These are phyloP conservation scores for Eledona agricola DNA, from an alignment of 2,888 invertebrate species.

Conservation along the genomic window DNA sequence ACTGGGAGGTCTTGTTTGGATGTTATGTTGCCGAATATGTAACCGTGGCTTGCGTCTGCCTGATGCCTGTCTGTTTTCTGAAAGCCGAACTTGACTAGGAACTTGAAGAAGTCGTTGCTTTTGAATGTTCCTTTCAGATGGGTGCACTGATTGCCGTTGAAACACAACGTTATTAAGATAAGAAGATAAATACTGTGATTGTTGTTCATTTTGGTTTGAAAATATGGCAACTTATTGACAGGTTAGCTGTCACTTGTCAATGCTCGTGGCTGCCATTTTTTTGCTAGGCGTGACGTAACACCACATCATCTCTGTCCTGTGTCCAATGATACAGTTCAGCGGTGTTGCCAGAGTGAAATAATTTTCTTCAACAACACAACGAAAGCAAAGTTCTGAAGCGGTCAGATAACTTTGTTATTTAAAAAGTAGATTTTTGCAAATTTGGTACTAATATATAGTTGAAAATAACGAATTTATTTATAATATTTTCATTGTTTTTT, in stretches of 20 bases:
- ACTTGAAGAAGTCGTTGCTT: slow-evolving; percentile 83
- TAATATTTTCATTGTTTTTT: too few species aligned
- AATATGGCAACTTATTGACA: slow-evolving; percentile 23
- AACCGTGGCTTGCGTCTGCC: slow-evolving; percentile 88
- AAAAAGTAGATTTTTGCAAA: too few species aligned
- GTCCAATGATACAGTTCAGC: too few species aligned
- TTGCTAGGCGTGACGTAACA: neutral
- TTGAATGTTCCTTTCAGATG: slow-evolving; percentile 73
- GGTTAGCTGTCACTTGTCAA: slow-evolving; percentile 17
- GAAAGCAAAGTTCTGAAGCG: too few species aligned
- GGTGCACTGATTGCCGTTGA: slow-evolving; percentile 55
- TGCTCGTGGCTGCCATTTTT: slow-evolving; percentile 1
- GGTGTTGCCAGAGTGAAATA: too few species aligned
- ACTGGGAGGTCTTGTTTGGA: slow-evolving; percentile 71
- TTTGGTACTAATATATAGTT: too few species aligned
- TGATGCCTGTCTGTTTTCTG: slow-evolving; percentile 92
- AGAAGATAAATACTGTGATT: slow-evolving; percentile 43
- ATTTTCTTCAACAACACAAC: too few species aligned
- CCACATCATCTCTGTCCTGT: too few species aligned
- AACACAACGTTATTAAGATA: slow-evolving; percentile 40
- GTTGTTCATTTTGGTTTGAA: slow-evolving; percentile 46
- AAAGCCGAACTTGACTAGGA: slow-evolving; percentile 94
- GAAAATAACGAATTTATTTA: too few species aligned
- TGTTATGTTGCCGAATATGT: slow-evolving; percentile 95
- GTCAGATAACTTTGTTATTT: too few species aligned